Evolutionary conservation across 2,113 vertebrate species (phyloP), one percentile per base, ranked within the genome.

Genomic region (Trochalopteron elliotii): DNA sequence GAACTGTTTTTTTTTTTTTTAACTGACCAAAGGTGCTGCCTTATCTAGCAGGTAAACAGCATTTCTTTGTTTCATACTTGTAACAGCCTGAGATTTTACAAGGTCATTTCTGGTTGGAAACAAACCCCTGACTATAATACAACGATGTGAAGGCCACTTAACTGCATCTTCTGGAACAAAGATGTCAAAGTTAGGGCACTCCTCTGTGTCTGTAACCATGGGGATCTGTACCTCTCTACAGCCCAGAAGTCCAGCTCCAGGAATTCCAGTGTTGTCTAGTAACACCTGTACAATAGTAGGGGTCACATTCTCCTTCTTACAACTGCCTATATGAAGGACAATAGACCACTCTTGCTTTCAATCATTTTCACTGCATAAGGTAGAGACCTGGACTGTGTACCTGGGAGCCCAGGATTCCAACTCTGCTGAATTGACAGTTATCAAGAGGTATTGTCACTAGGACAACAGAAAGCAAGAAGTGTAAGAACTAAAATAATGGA

Each of bases 161-260:
- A 85, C 56, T 42, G 60, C 7, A 35, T 0, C 60, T 83, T 90
- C 75, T 56, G 42, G 39, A 94, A 88, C 24, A 89, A 85, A 94
- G 11, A 35, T 4, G 19, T 52, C 70, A 52, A 59, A 64, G 91
- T 40, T 65, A 95, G 65, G 44, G 63, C 42, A 52, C 27, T 4
- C 3, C 30, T 78, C 33, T 35, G 10, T 33, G 22, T 40, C 70
- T 75, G 90, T 93, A 87, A 86, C 87, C 52, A 22, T 75, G 89
- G 81, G 77, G 78, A 96, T 87, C 61, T 64, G 56, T 40, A 42
- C 33, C 77, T 89, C 87, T 97, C 75, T 37, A 83, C 67, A 96
- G 72, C 65, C 83, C 53, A 67, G 47, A 90, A 91, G 47, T 59
- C 69, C 30, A 75, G 4, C 60, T 92, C 63, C 78, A 14, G 21